Evolutionary conservation across 2,797 vertebrate species (phyloP).

Genomic region (Poecile montanus): DNA sequence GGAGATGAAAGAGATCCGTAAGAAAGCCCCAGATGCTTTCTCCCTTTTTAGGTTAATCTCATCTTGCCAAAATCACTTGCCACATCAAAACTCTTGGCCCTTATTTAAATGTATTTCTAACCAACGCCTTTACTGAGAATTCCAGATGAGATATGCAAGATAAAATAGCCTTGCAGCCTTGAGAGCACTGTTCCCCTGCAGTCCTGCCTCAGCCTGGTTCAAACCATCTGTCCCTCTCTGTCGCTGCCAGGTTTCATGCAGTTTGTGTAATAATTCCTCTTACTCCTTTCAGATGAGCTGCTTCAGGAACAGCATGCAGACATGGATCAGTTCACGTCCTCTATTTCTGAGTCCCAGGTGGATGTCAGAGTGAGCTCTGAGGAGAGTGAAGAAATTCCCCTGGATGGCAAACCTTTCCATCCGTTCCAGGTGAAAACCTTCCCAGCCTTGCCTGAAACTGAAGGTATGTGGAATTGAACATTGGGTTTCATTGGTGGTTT

Average conservation of each 20-base stretch:
- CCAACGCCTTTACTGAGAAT: background rate
- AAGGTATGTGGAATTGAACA: slow-evolving; percentile 81
- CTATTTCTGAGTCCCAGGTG: slow-evolving; percentile 90
- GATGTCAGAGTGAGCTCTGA: slow-evolving; percentile 92
- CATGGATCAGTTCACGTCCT: slow-evolving; percentile 95
- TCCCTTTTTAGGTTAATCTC: background rate
- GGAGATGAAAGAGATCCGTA: background rate
- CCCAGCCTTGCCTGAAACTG: slow-evolving; percentile 85
- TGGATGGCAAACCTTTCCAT: slow-evolving; percentile 86
- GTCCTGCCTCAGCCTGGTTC: background rate
- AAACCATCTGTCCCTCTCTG: slow-evolving; percentile 16
- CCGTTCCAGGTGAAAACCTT: slow-evolving; percentile 93
- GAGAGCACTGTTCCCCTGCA: background rate
- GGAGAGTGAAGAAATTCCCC: slow-evolving; percentile 87
- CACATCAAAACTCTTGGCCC: background rate
- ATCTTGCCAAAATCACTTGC: background rate
- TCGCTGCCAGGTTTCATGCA: background rate
- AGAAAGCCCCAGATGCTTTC: background rate
- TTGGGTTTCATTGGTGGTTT: background rate
- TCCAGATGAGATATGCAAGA: background rate
- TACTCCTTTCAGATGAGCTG: slow-evolving; percentile 84
- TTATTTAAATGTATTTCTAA: background rate
- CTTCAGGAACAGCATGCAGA: slow-evolving; percentile 93
- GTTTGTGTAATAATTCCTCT: background rate
- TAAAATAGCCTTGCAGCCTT: background rate